Evolutionary conservation across 2,797 vertebrate species (phyloP), one percentile per base, ranked within the genome.

Genomic region (Galago senegalensis): DNA sequence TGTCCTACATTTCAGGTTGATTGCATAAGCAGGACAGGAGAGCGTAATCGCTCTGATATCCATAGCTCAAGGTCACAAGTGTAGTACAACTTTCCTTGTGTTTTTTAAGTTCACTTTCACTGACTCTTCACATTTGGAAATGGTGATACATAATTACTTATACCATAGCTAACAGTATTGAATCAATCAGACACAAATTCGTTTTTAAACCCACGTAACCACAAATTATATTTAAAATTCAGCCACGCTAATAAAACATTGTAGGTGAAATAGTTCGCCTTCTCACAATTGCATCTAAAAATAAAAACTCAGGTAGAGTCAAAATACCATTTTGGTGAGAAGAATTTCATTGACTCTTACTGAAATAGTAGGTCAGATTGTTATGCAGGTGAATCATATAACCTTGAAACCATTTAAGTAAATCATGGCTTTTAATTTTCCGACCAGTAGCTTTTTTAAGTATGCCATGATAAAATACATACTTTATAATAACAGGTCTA

Each of bases 181-280:
- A 89, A 58, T 94, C 20, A 91, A 58, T 94, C 20, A 91, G 16
- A 86, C 13, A 79, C 20, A 89, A 86, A 90, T 90, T 93, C 46
- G 3, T n/a, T 75, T 93, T 89, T 89, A 70, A n/a, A 4, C 31
- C n/a, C 49, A 72, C 2, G 60, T 53, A 91, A 95, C 53, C 96
- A 3, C 1, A 89, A 80, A 11, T 86, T 92, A 60, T 94, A 37
- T 93, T 93, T 96, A 84, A 97, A 95, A 90, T 79, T 85, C 17
- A 65, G 29, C 5, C 56, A 96, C 81, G 80, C 12, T 69, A 93
- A 83, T 58, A 92, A 89, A 43, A 75, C 79, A 95, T 29, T 31
- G 87, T 53, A 96, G 49, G n/a, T 31, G 60, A 76, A 87, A 63
- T 43, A 81, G 34, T 89, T 96, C 29, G 86, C 13, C 69, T 79